phyloP scores from a whole-genome alignment of 2,113 vertebrate species.

The Carassius auratus region DNA sequence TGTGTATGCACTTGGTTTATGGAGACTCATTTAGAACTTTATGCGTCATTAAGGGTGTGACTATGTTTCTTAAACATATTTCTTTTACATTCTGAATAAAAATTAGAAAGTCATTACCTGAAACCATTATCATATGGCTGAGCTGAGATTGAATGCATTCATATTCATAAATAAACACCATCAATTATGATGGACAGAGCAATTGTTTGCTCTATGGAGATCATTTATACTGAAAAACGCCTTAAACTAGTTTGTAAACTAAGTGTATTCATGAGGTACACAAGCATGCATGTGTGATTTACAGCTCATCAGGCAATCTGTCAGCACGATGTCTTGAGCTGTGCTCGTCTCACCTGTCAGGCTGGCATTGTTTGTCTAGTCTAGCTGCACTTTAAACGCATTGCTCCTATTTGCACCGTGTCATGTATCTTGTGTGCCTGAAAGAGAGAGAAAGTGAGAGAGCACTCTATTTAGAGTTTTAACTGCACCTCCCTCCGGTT shows the following conservation, averaged over 20 bases:
- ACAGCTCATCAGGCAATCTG: conserved; percentile 31
- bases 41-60: too few relatives aligned
- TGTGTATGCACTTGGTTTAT: not conserved
- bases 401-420: not conserved
- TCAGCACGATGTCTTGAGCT: conserved; percentile 4
- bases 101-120: not conserved
- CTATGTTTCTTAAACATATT: not conserved
- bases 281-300: not conserved
- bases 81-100: not conserved
- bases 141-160: not conserved
- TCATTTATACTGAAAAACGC: not conserved
- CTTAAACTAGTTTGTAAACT: not conserved
- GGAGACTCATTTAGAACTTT: too few relatives aligned
- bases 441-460: not conserved
- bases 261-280: not conserved
- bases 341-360: not conserved
- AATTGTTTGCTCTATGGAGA: not conserved
- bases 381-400: not conserved
- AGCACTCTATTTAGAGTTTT: conserved; percentile 22
- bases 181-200: not conserved
- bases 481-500: not conserved
- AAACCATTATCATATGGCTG: not conserved
- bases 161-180: not conserved
- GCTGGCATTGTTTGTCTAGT: not conserved
- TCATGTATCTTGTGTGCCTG: not conserved